These are phyloP conservation scores for Oophaga pumilio DNA, from an alignment of 2,113 vertebrate species.

Conservation along the genomic window DNA sequence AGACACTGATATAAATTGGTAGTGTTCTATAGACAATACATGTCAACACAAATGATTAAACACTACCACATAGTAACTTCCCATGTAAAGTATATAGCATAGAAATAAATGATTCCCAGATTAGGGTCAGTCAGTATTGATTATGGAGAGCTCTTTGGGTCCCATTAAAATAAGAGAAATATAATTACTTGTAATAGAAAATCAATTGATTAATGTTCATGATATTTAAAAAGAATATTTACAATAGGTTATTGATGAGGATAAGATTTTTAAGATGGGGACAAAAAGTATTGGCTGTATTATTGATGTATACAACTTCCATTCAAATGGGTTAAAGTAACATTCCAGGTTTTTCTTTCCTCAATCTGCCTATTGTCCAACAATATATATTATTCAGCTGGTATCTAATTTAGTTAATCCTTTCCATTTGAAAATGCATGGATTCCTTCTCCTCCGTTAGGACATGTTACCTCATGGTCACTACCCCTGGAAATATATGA, in stretches of 20 bases:
- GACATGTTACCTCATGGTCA: too few relatives aligned
- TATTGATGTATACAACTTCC: not conserved
- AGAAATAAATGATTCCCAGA: not conserved
- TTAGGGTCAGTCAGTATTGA: conserved; percentile 41
- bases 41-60: not conserved
- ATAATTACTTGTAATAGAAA: conserved; percentile 57
- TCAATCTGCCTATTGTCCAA: too few relatives aligned
- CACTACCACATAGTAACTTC: not conserved
- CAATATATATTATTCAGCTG: too few relatives aligned
- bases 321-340: not conserved
- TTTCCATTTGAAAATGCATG: too few relatives aligned
- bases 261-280: conserved; percentile 42
- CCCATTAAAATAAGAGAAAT: conserved; percentile 55
- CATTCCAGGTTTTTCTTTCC: not conserved
- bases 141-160: conserved; percentile 46
- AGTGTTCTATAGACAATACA: not conserved
- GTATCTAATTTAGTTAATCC: too few relatives aligned
- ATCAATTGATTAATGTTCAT: conserved; percentile 57
- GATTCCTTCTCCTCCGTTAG: too few relatives aligned
- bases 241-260: conserved; percentile 50
- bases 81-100: not conserved
- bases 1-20: not conserved
- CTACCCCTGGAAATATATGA: too few relatives aligned
- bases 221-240: conserved; percentile 60
- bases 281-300: not conserved